Base-by-base conservation (phyloP, 2,888 invertebrate species). In the Piscicola geometra region DNA sequence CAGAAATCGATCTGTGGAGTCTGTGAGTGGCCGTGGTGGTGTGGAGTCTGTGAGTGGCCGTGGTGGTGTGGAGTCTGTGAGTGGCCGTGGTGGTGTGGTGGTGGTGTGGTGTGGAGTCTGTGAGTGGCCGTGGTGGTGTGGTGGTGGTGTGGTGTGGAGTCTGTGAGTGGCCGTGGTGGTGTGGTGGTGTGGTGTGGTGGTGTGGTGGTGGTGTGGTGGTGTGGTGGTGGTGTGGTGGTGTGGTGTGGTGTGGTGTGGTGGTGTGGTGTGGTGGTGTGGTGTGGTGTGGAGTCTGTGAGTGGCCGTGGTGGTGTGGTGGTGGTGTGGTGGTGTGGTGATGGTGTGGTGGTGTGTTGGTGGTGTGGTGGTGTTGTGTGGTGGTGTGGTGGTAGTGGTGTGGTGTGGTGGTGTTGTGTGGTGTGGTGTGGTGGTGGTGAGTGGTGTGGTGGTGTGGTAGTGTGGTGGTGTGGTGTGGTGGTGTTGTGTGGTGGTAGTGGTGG, bases 1-100 rank as follows among this genome's bases (percentile, higher is more conserved):
- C 91, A 12, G 91, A 91, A 85, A 90, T 91, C 69, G 91, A 91
- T 84, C 87, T 91, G 69, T 91, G 91, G 91, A 91, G 91, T 86
- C 86, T 91, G 90, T 90, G 81, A 86, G 89, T 86, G 32, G 41
- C 1, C 12, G 41, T 41, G 60, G 60, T 18, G 60, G 21, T 5
- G 5, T 5, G 41, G 41, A 5, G 15, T 9, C 9, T 5, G 5
- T 41, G 15, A 15, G 15, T 41, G 41, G 41, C 15, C 3, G 60
- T 56, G 9, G 60, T 5, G 60, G 21, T 56, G 9, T 56, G 60
- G n/a, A 18, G 60, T 15, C 9, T 47, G 50, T n/a, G n/a, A n/a
- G n/a, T n/a, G n/a, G n/a, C n/a, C n/a, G n/a, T n/a, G n/a, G n/a
- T n/a, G n/a, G n/a, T 47, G 21, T 47, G 21, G 50, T 15, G 21